A percentile compares a stretch with the other conserved stretches of the same genome.
Conservation (phyloP, 2,113 vertebrate species). For the Dicrurus megarhynchus region DNA sequence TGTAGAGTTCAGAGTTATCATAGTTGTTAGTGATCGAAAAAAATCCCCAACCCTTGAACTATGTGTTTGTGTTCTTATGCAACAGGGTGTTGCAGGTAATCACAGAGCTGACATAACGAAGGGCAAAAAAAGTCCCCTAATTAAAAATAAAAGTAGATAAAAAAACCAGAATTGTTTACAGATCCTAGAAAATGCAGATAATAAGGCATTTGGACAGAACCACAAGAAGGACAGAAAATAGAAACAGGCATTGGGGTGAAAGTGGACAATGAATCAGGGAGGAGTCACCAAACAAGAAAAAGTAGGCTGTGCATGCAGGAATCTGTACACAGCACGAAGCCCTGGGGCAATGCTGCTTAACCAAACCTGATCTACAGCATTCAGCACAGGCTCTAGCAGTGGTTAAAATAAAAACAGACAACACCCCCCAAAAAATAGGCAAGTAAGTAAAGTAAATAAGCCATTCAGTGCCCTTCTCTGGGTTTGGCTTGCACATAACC, state of each 20-base stretch:
- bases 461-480: not conserved
- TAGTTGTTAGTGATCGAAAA: not conserved
- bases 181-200: not conserved
- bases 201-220: not conserved
- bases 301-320: not conserved
- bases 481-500: not conserved
- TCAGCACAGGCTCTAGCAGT: not conserved
- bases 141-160: not conserved
- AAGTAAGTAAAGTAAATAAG: not conserved
- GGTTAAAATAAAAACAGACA: not conserved
- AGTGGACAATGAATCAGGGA: not conserved
- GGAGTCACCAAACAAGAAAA: not conserved
- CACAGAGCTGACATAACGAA: not conserved
- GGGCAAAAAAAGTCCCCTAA: not conserved
- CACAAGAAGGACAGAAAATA: not conserved
- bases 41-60: not conserved
- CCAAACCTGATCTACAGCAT: constrained; percentile 44
- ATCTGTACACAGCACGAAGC: not conserved
- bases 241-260: not conserved
- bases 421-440: not conserved
- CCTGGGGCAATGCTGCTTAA: not conserved
- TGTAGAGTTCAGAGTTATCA: not conserved
- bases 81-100: not conserved
- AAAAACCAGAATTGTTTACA: not conserved
- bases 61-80: not conserved